A percentile compares a stretch with the other conserved stretches of the same genome.
phyloP scores from a whole-genome alignment of 2,888 invertebrate genomes.

The Trichogramma dendrolimi region DNA sequence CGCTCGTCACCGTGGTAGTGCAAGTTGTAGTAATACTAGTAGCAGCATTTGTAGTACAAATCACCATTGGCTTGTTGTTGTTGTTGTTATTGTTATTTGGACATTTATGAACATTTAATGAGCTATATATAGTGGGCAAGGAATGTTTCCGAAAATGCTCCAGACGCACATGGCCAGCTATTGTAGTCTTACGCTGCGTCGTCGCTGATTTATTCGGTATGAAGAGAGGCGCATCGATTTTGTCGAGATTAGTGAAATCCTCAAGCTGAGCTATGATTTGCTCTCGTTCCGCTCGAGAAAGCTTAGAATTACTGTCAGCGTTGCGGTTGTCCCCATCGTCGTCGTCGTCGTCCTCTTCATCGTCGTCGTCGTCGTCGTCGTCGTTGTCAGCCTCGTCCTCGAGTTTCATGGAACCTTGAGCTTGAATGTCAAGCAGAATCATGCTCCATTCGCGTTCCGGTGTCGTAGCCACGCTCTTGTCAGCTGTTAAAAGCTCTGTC shows the following conservation, averaged over 20 bases:
- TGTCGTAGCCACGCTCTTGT: constrained; percentile 36
- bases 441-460: constrained; percentile 42
- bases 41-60: not conserved
- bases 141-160: constrained; percentile 41
- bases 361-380: constrained; percentile 5
- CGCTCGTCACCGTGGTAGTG: constrained; percentile 24
- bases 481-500: constrained; percentile 37
- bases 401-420: constrained; percentile 32
- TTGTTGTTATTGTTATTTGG: too few species aligned
- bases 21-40: constrained; percentile 17
- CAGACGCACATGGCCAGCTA: constrained; percentile 34
- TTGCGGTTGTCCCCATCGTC: not conserved
- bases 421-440: constrained; percentile 42
- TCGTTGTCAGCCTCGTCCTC: constrained; percentile 5
- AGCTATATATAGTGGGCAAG: constrained; percentile 38
- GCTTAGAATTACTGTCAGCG: constrained; percentile 33
- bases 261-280: constrained; percentile 45
- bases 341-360: constrained; percentile 1
- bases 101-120: constrained; percentile 30
- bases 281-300: constrained; percentile 43
- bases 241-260: constrained; percentile 46
- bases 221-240: constrained; percentile 39
- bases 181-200: constrained; percentile 17
- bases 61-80: not conserved
- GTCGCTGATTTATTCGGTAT: constrained; percentile 34